Evolutionary conservation across 2,797 vertebrate genomes (phyloP).

Genomic region (Tiaroga cobitis): DNA sequence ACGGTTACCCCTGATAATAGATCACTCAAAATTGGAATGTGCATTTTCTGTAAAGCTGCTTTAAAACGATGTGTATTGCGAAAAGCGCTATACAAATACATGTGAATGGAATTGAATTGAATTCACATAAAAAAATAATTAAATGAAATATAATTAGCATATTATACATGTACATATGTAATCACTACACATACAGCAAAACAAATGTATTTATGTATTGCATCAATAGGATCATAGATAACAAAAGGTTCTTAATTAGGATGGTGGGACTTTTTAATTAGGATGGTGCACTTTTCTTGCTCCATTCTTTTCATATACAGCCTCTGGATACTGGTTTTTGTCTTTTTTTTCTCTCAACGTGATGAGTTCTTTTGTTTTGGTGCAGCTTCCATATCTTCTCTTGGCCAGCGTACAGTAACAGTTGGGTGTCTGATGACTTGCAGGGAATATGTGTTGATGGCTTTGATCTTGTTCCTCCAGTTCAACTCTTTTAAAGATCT

Average conservation of each 20-base stretch:
- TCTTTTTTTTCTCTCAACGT: neutral
- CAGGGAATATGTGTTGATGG: conserved; percentile 8
- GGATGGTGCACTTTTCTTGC: too few relatives aligned
- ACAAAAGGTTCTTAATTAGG: neutral
- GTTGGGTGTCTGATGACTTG: conserved; percentile 15
- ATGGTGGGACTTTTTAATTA: neutral
- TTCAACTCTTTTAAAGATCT: neutral
- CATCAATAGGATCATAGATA: neutral
- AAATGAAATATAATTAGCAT: too few relatives aligned
- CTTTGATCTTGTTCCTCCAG: conserved; percentile 15
- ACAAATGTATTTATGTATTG: neutral
- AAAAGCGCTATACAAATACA: too few relatives aligned
- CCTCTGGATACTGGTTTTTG: neutral
- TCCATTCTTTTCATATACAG: neutral
- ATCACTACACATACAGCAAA: too few relatives aligned
- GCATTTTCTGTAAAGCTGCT: too few relatives aligned
- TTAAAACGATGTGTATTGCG: too few relatives aligned
- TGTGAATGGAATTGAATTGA: too few relatives aligned
- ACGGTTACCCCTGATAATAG: too few relatives aligned
- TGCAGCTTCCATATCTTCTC: neutral
- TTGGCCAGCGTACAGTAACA: neutral
- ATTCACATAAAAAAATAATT: too few relatives aligned
- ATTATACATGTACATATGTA: neutral
- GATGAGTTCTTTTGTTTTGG: neutral
- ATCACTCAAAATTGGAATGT: too few relatives aligned